These are phyloP conservation scores for Zygogramma bicolorata DNA, from an alignment of 2,888 invertebrate species.

Conservation along the genomic window DNA sequence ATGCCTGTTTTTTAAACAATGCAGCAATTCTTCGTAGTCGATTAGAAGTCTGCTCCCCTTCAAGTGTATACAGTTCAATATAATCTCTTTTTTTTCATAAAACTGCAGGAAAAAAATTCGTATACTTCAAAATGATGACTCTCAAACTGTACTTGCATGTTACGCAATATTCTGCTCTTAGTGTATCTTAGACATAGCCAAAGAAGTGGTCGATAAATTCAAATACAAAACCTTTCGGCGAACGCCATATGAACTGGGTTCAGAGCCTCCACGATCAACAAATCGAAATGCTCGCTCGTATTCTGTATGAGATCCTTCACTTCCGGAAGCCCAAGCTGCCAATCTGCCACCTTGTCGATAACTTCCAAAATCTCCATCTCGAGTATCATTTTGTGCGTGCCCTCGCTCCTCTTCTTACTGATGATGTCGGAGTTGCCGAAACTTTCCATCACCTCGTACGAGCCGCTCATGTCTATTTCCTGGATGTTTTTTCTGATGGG, in stretches of 20 bases:
- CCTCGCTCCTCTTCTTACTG: neutral
- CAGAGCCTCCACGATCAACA: slow-evolving; percentile 54
- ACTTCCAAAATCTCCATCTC: slow-evolving; percentile 12
- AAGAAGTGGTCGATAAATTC: too few species aligned
- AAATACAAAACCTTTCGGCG: slow-evolving; percentile 36
- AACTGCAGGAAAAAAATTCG: too few species aligned
- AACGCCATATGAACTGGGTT: slow-evolving; percentile 52
- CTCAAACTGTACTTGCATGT: too few species aligned
- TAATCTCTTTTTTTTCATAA: too few species aligned
- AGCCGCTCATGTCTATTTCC: slow-evolving; percentile 41
- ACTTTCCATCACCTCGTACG: slow-evolving; percentile 37
- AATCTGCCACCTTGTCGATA: slow-evolving; percentile 34
- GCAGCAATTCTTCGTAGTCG: too few species aligned
- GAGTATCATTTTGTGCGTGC: neutral
- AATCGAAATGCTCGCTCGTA: slow-evolving; percentile 59
- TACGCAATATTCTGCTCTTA: too few species aligned
- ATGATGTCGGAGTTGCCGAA: slow-evolving; percentile 31
- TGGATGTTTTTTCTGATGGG: slow-evolving; percentile 21
- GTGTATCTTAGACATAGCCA: too few species aligned
- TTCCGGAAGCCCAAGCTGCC: slow-evolving; percentile 47
- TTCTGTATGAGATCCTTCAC: slow-evolving; percentile 53
- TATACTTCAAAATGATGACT: too few species aligned
- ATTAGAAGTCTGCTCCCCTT: too few species aligned
- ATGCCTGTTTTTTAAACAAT: too few species aligned
- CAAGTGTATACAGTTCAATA: too few species aligned